Base-by-base conservation (phyloP, 2,888 invertebrate genomes). In the Drosophila peninsularis region DNA sequence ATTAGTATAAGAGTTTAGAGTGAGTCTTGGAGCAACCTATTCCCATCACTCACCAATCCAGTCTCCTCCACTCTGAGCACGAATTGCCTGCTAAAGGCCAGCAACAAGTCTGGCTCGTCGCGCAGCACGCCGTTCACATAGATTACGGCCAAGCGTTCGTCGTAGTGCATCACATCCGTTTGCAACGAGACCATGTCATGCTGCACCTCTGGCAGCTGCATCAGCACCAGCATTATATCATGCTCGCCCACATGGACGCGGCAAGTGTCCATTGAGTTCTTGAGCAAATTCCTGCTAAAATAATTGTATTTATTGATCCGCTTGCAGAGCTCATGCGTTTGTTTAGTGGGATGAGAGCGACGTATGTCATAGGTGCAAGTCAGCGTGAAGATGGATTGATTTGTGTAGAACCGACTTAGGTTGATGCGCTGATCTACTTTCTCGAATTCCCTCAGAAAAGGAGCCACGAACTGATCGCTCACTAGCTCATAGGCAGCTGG, bases 151-250 rank as follows among this genome's bases (percentile, higher is more conserved):
- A 62, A 19, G 3, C 67, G 66, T 5, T 39, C 21, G 14, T 84
- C 55, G 11, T 72, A 71, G 27, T 82, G 71, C 72, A 89, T 74
- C 6, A 85, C 80, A 37, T 85, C 89, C 11, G 89, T 85, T 21
- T 87, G 88, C n/a, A 91, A 71, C 4, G 89, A 89, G 14, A 89
- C 55, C 63, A 86, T 82, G 53, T 91, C 92, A 50, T 90, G 89
- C 3, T 62, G 71, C 3, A 90, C 71, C 17, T 44, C 73, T 0
- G 91, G 91, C 58, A 91, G 75, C 37, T 88, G 73, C 78, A 88
- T 73, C 5, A 91, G 72, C 7, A 89, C 75, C 1, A 67, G 70
- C 44, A 88, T 72, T 19, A 92, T 90, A n/a, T 90, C 89, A 9
- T 73, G 67, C 0, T 57, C 50, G 0, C 91, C 92, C 6, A 80